phyloP scores from a whole-genome alignment of 2,113 vertebrate genomes.

The Rissa tridactyla region DNA sequence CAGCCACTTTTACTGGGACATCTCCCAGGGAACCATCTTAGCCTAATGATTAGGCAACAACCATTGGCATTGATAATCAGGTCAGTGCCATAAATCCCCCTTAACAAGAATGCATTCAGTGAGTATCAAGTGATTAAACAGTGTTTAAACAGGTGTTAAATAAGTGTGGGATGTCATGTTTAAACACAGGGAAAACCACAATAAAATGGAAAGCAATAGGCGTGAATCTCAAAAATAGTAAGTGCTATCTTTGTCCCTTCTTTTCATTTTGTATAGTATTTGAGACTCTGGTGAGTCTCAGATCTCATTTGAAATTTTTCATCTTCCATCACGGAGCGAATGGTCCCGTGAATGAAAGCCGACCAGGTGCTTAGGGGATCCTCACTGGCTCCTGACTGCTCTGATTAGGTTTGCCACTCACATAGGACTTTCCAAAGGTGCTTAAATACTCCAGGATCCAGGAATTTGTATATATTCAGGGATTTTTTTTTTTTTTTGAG shows the following conservation, averaged over 20 bases:
- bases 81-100: conserved; percentile 35
- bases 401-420: not conserved
- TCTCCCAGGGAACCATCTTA: conserved; percentile 42
- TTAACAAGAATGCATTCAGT: not conserved
- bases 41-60: conserved; percentile 14
- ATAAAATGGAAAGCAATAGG: not conserved
- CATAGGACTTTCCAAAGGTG: not conserved
- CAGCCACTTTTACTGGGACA: conserved; percentile 41
- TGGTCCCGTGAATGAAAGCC: not conserved
- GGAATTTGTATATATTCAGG: not conserved
- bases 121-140: conserved; percentile 1
- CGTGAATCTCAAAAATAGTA: not conserved
- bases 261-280: not conserved
- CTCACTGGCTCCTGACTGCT: not conserved
- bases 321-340: not conserved
- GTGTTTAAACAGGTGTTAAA: not conserved
- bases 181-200: conserved; percentile 4
- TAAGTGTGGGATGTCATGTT: not conserved
- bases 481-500: not conserved
- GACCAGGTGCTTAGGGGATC: not conserved
- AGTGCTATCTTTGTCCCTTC: not conserved
- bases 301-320: not conserved
- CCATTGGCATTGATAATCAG: not conserved
- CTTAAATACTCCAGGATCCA: not conserved
- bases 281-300: not conserved